Evolutionary conservation across 2,113 vertebrate genomes (phyloP).

Genomic region (Amia ocellicauda): DNA sequence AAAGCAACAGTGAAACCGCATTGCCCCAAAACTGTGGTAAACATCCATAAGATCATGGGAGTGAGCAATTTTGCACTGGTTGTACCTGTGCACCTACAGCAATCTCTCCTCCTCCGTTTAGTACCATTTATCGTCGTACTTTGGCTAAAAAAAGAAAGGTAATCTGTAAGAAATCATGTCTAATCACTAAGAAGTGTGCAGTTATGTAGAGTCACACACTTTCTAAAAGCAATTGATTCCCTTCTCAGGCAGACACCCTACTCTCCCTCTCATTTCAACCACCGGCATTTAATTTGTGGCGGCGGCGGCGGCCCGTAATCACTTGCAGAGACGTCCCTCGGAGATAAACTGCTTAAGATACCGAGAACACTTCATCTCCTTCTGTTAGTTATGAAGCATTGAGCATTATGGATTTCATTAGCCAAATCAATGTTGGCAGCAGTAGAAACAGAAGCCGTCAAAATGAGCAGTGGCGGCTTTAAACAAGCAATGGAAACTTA

Average conservation of each 20-base stretch:
- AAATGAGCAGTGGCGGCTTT: conserved; percentile 47
- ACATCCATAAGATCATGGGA: too few relatives aligned
- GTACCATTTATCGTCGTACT: too few relatives aligned
- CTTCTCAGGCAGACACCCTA: conserved; percentile 39
- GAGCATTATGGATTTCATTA: conserved; percentile 19
- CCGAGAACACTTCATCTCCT: background rate
- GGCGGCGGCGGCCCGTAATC: conserved; percentile 38
- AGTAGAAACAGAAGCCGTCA: conserved; percentile 10
- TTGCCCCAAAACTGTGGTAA: too few relatives aligned
- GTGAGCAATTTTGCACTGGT: too few relatives aligned
- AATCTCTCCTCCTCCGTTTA: too few relatives aligned
- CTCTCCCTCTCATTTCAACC: conserved; percentile 39
- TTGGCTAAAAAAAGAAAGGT: too few relatives aligned
- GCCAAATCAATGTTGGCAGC: conserved; percentile 12
- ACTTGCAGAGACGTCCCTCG: conserved; percentile 19
- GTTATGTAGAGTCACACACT: background rate
- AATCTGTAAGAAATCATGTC: too few relatives aligned
- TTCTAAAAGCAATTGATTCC: conserved; percentile 50
- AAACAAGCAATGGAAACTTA: conserved; percentile 54
- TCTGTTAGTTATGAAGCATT: background rate
- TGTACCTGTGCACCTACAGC: too few relatives aligned
- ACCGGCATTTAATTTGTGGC: conserved; percentile 52
- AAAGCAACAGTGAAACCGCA: too few relatives aligned
- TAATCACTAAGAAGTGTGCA: too few relatives aligned
- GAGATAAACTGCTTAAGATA: conserved; percentile 21